A percentile compares a stretch with the other conserved stretches of the same genome.
Conservation (phyloP, 1,140 invertebrate species). For the Gonioctena quinquepunctata region DNA sequence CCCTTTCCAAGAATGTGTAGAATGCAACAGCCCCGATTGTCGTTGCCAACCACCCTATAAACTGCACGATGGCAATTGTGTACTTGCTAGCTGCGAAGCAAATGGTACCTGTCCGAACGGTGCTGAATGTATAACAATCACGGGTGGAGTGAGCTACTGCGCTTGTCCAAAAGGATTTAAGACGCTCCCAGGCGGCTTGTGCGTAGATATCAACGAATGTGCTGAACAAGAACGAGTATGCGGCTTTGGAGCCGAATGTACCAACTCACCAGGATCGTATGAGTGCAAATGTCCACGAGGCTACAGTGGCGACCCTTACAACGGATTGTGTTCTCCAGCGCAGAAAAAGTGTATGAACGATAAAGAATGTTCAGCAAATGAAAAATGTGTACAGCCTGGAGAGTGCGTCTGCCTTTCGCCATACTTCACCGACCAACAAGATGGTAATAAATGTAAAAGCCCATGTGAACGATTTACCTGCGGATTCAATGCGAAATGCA, state of each 20-base stretch:
- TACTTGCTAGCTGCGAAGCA: conserved; percentile 80
- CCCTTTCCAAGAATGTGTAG: conserved; percentile 81
- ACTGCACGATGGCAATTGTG: conserved; percentile 77
- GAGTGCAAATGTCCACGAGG: conserved; percentile 82
- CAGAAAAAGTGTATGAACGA: conserved; percentile 80
- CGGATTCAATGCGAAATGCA: conserved; percentile 91
- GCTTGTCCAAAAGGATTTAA: conserved; percentile 83
- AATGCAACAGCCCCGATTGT: conserved; percentile 81
- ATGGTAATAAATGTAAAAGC: conserved; percentile 85
- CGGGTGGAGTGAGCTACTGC: conserved; percentile 87
- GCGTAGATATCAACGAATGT: conserved; percentile 85
- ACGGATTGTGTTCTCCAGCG: conserved; percentile 75
- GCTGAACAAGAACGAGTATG: conserved; percentile 74
- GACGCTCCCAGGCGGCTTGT: conserved; percentile 73
- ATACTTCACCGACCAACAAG: conserved; percentile 78
- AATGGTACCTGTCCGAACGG: conserved; percentile 77
- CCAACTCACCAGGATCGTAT: conserved; percentile 78
- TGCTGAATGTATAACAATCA: conserved; percentile 85
- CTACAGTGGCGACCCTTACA: conserved; percentile 66
- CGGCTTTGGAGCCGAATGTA: conserved; percentile 83
- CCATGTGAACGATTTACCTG: conserved; percentile 86
- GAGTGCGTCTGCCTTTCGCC: conserved; percentile 88
- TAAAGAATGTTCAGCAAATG: conserved; percentile 81
- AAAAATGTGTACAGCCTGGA: conserved; percentile 88
- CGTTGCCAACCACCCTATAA: conserved; percentile 86